These are phyloP conservation scores for Gasterosteus nipponicus DNA, from an alignment of 2,113 vertebrate genomes.

Conservation along the genomic window DNA sequence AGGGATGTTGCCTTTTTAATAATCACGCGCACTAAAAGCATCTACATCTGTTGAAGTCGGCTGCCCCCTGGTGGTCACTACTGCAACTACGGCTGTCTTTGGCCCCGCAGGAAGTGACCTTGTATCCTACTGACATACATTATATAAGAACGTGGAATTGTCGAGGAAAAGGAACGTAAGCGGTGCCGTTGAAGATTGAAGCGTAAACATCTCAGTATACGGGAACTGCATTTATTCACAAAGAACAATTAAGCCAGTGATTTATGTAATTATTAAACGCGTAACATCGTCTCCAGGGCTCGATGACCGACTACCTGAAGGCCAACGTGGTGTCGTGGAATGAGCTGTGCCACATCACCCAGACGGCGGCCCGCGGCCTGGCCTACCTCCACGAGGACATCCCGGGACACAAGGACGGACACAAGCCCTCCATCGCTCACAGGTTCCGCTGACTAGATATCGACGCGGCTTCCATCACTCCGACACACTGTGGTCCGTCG, in stretches of 20 bases:
- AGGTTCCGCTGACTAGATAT: constrained; percentile 75
- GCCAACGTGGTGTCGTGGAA: constrained; percentile 97
- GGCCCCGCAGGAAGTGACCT: constrained; percentile 53
- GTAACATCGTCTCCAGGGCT: constrained; percentile 82
- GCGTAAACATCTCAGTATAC: too few species aligned
- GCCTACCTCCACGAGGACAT: constrained; percentile 99
- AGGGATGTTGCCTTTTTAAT: neutral
- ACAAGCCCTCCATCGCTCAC: constrained; percentile 96
- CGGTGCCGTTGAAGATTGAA: neutral
- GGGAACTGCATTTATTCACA: too few species aligned
- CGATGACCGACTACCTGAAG: constrained; percentile 96
- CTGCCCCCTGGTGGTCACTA: constrained; percentile 66
- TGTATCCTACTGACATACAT: constrained; percentile 44
- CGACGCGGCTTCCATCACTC: neutral
- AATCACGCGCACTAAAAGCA: neutral
- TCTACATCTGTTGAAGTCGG: constrained; percentile 12
- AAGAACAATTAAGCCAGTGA: too few species aligned
- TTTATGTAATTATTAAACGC: too few species aligned
- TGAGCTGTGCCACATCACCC: constrained; percentile 94
- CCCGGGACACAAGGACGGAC: constrained; percentile 94
- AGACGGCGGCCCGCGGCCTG: constrained; percentile 92
- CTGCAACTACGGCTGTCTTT: constrained; percentile 6
- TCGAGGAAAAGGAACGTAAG: neutral
- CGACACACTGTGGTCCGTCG: neutral
- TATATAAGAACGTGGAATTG: constrained; percentile 40